Evolutionary conservation across 2,113 vertebrate species (phyloP).

Genomic region (Morone saxatilis): DNA sequence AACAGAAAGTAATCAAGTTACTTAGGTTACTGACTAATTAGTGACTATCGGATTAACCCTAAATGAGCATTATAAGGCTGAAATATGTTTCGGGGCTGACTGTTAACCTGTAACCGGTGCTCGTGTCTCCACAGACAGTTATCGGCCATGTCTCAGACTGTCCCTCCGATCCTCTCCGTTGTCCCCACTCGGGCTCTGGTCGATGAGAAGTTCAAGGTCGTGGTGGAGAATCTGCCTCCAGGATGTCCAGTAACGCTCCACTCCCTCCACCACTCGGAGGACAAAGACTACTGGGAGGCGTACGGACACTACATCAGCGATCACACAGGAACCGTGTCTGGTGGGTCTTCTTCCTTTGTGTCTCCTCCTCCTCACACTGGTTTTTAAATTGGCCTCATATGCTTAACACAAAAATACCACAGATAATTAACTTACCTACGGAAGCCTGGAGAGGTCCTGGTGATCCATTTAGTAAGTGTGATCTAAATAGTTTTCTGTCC

Average conservation of each 20-base stretch:
- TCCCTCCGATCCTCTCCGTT: conserved; percentile 58
- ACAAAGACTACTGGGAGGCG: conserved; percentile 81
- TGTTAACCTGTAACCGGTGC: no score
- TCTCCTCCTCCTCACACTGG: background rate
- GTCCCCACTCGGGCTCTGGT: conserved; percentile 75
- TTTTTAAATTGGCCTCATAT: background rate
- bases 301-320: conserved; percentile 81
- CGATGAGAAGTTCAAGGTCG: conserved; percentile 75
- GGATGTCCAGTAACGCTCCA: conserved; percentile 71
- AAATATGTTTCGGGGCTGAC: no score
- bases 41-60: no score
- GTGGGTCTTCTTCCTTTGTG: conserved; percentile 45
- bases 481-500: no score
- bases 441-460: no score
- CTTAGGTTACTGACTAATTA: no score
- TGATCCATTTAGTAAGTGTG: no score
- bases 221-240: conserved; percentile 74
- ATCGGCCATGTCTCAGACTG: background rate
- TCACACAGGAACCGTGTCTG: conserved; percentile 68
- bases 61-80: no score
- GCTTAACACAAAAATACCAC: background rate
- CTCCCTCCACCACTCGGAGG: conserved; percentile 77
- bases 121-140: conserved; percentile 16
- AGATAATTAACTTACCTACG: background rate
- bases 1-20: no score